Evolutionary conservation across 1,140 invertebrate species (phyloP).

Genomic region (Coelopa frigida): DNA sequence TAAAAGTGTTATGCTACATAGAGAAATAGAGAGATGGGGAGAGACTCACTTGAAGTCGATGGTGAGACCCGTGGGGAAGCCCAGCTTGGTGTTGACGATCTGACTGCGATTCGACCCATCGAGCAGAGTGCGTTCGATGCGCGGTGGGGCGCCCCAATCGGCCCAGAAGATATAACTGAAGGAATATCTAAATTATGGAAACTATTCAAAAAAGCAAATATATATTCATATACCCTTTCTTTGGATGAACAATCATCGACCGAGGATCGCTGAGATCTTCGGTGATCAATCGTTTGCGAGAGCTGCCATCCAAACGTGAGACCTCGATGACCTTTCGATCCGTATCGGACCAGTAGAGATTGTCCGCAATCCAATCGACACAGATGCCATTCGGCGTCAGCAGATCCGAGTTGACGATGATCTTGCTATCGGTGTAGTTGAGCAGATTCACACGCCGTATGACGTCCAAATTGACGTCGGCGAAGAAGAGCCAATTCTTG

Average conservation of each 20-base stretch:
- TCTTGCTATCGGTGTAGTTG: conserved; percentile 55
- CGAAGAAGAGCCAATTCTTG: conserved; percentile 73
- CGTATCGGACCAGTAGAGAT: conserved; percentile 86
- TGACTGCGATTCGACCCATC: conserved; percentile 71
- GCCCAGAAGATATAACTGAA: conserved; percentile 80
- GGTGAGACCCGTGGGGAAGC: conserved; percentile 85
- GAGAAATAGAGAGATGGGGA: neutral
- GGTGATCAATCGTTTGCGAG: conserved; percentile 62
- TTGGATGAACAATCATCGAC: conserved; percentile 69
- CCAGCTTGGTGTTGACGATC: conserved; percentile 70
- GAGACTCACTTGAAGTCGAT: conserved; percentile 70
- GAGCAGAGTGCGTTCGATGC: conserved; percentile 76
- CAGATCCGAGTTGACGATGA: conserved; percentile 52
- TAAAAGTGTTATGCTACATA: neutral
- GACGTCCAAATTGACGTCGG: conserved; percentile 63
- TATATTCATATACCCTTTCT: conserved; percentile 55
- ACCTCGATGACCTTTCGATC: conserved; percentile 78
- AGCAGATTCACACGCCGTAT: conserved; percentile 63
- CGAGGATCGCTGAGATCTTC: conserved; percentile 66
- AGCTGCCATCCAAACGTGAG: conserved; percentile 67
- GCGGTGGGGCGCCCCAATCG: conserved; percentile 76
- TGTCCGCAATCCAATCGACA: conserved; percentile 81
- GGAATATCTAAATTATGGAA: neutral
- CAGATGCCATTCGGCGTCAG: conserved; percentile 71
- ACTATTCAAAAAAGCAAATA: neutral